Base-by-base conservation (phyloP, 1,140 invertebrate genomes). In the Globodera ellingtonae region DNA sequence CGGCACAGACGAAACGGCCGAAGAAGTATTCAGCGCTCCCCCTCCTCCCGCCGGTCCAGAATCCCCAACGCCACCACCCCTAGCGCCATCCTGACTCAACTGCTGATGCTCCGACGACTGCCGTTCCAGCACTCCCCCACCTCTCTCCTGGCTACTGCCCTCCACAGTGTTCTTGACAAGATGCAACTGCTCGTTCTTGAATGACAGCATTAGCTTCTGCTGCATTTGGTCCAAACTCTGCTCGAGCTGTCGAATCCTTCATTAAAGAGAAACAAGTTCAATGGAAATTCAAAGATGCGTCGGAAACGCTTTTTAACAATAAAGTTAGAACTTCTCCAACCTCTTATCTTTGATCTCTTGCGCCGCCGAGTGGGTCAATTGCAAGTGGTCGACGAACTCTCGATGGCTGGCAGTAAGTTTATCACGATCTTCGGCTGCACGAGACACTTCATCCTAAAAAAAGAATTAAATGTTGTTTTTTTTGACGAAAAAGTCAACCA, bases 341-440 rank as follows among this genome's bases (percentile, higher is more conserved):
- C 72, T 66, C 24, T 73, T 85, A 67, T 84, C 84, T 47, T 86
- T 84, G 13, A 86, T 21, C 21, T 86, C 84, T 18, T 83, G 46
- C 24, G 80, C 72, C 7, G 84, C 62, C 47, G 72, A 44, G 75
- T 86, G 83, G 35, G 81, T 44, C 5, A 71, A 59, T 48, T 83
- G 76, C 67, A 86, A 50, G 21, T 86, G 84, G 18, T 73, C 81
- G 21, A 77, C 72, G 50, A 70, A 78, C 66, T 86, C 84, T n/a
- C 72, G 83, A 76, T 82, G 67, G 82, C 44, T 15, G 69, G n/a
- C 50, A 44, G 83, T 65, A 5, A 83, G 62, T 44, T 80, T 79
- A 13, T 50, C 24, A 50, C 80, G 69, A 47, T 83, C 82, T 3
- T 79, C 84, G 46, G 50, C 67, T 10, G 84, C 72, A 24, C 85